phyloP scores from a whole-genome alignment of 2,888 invertebrate species.

The Andrena bicolor region DNA sequence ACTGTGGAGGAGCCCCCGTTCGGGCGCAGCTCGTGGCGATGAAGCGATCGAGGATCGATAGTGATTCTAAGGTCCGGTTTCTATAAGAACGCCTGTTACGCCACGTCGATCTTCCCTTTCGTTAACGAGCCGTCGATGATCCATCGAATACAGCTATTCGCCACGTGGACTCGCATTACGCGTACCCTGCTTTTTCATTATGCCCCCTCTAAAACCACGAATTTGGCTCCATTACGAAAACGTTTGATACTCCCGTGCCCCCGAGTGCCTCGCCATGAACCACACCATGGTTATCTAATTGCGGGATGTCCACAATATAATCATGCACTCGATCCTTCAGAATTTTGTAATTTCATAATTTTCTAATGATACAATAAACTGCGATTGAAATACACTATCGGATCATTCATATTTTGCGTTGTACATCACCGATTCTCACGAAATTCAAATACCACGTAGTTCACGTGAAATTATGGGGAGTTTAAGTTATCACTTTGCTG shows the following conservation, averaged over 20 bases:
- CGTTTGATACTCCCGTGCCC: slow-evolving; percentile 66
- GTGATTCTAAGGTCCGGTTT: slow-evolving; percentile 50
- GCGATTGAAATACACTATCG: slow-evolving; percentile 17
- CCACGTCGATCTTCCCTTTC: slow-evolving; percentile 40
- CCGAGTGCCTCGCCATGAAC: slow-evolving; percentile 40
- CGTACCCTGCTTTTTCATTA: slow-evolving; percentile 64
- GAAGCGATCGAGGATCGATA: slow-evolving; percentile 61
- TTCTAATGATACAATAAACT: neutral
- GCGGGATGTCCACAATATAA: neutral
- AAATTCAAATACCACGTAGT: no score
- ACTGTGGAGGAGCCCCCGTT: slow-evolving; percentile 9
- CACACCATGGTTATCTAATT: slow-evolving; percentile 8
- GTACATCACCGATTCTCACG: no score
- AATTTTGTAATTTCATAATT: slow-evolving; percentile 2
- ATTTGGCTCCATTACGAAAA: slow-evolving; percentile 76
- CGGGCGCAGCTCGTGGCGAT: slow-evolving; percentile 61
- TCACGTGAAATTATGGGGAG: no score
- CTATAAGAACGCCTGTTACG: slow-evolving; percentile 47
- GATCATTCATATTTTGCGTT: no score
- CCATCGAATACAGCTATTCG: slow-evolving; percentile 1
- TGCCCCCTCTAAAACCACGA: slow-evolving; percentile 73
- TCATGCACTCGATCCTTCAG: no score
- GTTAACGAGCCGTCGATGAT: slow-evolving; percentile 65
- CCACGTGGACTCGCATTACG: slow-evolving; percentile 42
- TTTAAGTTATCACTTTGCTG: no score